Evolutionary conservation across 2,888 invertebrate species (phyloP).

Genomic region (Molorchus minor): DNA sequence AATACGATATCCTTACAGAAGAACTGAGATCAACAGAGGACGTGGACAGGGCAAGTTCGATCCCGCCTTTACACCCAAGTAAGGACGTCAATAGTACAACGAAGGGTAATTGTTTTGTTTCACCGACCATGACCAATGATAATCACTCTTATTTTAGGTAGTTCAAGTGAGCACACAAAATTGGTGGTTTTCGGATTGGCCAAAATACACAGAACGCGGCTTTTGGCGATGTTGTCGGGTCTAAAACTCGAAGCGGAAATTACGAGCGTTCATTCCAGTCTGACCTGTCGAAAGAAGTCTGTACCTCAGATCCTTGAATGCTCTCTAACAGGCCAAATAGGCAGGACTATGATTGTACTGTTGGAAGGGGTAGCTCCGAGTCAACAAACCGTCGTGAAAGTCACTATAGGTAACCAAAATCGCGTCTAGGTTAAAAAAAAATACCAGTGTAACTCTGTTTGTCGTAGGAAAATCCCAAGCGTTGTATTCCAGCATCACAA

Average conservation of each 20-base stretch:
- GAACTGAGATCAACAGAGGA: constrained; percentile 69
- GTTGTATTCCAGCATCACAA: constrained; percentile 85
- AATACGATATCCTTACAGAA: constrained; percentile 68
- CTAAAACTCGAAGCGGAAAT: constrained; percentile 95
- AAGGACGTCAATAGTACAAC: constrained; percentile 61
- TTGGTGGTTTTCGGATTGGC: constrained; percentile 88
- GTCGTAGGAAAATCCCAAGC: constrained; percentile 90
- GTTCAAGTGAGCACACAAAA: constrained; percentile 72
- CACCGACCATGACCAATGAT: no score
- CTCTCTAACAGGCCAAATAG: constrained; percentile 88
- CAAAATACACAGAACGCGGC: constrained; percentile 84
- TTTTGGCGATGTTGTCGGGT: constrained; percentile 91
- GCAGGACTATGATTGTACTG: constrained; percentile 90
- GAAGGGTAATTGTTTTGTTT: constrained; percentile 29
- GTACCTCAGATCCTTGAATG: constrained; percentile 75
- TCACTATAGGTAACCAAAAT: constrained; percentile 75
- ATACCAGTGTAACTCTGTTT: background rate
- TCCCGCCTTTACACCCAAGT: constrained; percentile 59
- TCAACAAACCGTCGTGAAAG: constrained; percentile 94
- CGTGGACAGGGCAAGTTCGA: constrained; percentile 65
- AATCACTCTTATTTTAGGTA: constrained; percentile 22
- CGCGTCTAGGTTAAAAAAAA: background rate
- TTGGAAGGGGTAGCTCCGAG: constrained; percentile 90
- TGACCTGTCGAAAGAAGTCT: constrained; percentile 89
- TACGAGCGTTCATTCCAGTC: constrained; percentile 88